These are phyloP conservation scores for Corythornis madagascariensis DNA, from an alignment of 2,113 vertebrate genomes.

Conservation along the genomic window DNA sequence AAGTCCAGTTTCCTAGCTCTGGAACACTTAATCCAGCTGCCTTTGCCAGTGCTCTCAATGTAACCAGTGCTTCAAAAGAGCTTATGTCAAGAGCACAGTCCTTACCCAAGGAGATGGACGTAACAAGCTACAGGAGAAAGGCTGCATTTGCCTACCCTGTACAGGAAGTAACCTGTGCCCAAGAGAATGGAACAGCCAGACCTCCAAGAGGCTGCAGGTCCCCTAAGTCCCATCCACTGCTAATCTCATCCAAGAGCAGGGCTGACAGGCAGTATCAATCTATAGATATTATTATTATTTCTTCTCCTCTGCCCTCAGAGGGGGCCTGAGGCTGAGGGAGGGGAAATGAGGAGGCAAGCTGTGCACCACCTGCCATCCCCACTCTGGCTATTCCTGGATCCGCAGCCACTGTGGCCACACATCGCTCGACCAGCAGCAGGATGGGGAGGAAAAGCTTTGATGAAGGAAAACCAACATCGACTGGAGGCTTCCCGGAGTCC, in stretches of 20 bases:
- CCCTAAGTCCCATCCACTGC: neutral
- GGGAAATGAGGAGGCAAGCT: neutral
- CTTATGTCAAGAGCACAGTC: neutral
- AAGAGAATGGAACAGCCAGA: neutral
- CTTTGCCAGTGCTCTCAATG: rapidly evolving
- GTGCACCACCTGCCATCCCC: neutral
- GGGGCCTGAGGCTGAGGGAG: neutral
- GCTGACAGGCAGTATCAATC: neutral
- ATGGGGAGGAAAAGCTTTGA: neutral
- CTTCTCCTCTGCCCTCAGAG: rapidly evolving
- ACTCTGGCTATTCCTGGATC: neutral
- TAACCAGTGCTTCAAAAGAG: neutral
- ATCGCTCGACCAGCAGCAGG: neutral
- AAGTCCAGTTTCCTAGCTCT: rapidly evolving
- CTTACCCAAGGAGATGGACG: neutral
- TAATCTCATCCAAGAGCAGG: neutral
- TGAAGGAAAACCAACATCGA: neutral
- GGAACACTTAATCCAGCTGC: rapidly evolving
- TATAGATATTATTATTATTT: neutral
- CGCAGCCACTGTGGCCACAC: rapidly evolving
- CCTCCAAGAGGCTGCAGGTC: neutral
- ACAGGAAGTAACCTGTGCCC: neutral
- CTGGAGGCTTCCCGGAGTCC: neutral
- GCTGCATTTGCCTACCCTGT: neutral
- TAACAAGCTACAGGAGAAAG: neutral